Base-by-base conservation (phyloP, 2,888 invertebrate genomes). In the Athripsodes cinereus region DNA sequence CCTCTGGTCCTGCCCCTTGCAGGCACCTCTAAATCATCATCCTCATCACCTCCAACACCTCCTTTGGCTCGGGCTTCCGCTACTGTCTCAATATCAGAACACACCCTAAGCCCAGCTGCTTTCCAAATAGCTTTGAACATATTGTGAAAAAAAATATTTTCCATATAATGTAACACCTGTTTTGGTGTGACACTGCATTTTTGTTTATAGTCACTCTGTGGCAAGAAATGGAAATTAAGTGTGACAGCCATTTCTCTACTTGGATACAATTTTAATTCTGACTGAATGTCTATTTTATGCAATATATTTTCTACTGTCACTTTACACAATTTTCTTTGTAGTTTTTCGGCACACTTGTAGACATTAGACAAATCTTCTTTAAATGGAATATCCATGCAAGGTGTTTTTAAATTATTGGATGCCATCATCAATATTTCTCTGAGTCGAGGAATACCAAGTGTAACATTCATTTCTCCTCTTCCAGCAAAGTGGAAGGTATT, bases 401-500 rank as follows among this genome's bases (percentile, higher is more conserved):
- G 99, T 0, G 99, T 99, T 73, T 94, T 93, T 11, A 97, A 90
- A 61, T 87, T 89, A n/a, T 84, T 85, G 1, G 94, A 90, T 0
- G 96, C 97, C 68, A 89, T 87, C 97, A 99, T 98, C 0, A 99
- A 78, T 66, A 99, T 96, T 82, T 99, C 99, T 66, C 96, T 78
- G 3, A 99, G 80, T 66, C 99, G 86, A 0, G 99, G 99, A 67
- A 99, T 98, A 81, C 99, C 99, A n/a, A 99, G 81, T 0, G 99
- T 99, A 0, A 99, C 98, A 79, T 99, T 99, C 97, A 99, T 99
- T 76, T 99, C 99, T 80, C 98, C 97, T 75, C 97, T 87, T 70
- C 99, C 99, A 67, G 99, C 99, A 73, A 99, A 99, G 71, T 99
- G 99, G 75, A 99, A 99, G 44, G 99, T 99, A 74, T 99, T 99